Evolutionary conservation across 2,888 invertebrate species (phyloP).

Genomic region (Cerastis leucographa): DNA sequence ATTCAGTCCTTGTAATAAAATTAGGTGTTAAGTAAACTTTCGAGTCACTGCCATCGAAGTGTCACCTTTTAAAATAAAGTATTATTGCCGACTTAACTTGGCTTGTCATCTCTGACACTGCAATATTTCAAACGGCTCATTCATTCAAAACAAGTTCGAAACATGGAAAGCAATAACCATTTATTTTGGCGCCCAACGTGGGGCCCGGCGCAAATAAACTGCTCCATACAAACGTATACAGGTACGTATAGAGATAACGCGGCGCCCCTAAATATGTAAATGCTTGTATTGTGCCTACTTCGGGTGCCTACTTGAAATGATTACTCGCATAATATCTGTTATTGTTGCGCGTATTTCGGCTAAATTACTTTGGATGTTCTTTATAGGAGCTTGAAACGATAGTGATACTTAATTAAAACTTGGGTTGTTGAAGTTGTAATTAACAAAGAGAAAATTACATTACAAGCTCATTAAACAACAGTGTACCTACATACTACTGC

Average conservation of each 20-base stretch:
- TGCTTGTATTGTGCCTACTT: slow-evolving; percentile 48
- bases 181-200: slow-evolving; percentile 77
- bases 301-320: slow-evolving; percentile 51
- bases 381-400: slow-evolving; percentile 29
- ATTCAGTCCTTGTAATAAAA: slow-evolving; percentile 35
- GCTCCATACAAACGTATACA: slow-evolving; percentile 51
- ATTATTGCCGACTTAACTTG: slow-evolving; percentile 39
- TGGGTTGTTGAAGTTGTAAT: not conserved
- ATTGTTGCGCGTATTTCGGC: slow-evolving; percentile 37
- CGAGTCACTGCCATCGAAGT: slow-evolving; percentile 25
- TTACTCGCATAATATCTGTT: slow-evolving; percentile 58
- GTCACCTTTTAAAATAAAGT: slow-evolving; percentile 44
- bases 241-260: slow-evolving; percentile 50
- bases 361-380: slow-evolving; percentile 23
- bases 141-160: slow-evolving; percentile 64
- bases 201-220: slow-evolving; percentile 71
- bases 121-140: slow-evolving; percentile 61
- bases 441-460: slow-evolving; percentile 8
- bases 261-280: slow-evolving; percentile 57
- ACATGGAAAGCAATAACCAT: slow-evolving; percentile 67
- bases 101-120: slow-evolving; percentile 56
- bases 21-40: slow-evolving; percentile 35
- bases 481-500: not conserved
- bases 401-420: slow-evolving; percentile 18
- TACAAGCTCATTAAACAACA: not conserved